These are phyloP conservation scores for Meiosimyza decipiens DNA, from an alignment of 2,888 invertebrate species.

Conservation along the genomic window DNA sequence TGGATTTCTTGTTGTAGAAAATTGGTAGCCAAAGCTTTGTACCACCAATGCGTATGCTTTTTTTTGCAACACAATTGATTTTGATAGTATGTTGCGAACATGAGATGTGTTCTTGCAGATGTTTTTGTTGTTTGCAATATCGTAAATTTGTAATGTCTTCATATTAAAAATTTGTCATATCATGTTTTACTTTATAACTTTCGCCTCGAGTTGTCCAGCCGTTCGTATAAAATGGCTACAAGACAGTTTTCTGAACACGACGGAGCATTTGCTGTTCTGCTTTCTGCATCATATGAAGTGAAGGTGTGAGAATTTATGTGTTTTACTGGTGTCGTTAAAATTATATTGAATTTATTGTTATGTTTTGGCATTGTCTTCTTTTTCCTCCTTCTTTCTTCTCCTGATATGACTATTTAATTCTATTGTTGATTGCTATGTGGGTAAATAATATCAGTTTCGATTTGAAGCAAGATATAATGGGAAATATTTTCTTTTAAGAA, in stretches of 20 bases:
- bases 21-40: slow-evolving; percentile 29
- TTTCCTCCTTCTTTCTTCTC: too few relatives aligned
- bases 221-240: neutral
- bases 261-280: neutral
- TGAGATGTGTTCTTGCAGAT: neutral
- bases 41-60: slow-evolving; percentile 8
- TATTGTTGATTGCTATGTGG: too few relatives aligned
- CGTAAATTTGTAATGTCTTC: slow-evolving; percentile 57
- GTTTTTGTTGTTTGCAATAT: slow-evolving; percentile 36
- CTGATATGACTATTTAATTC: too few relatives aligned
- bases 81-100: neutral
- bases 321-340: slow-evolving; percentile 44
- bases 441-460: too few relatives aligned
- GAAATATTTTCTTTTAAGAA: too few relatives aligned
- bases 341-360: slow-evolving; percentile 46
- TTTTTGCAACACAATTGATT: slow-evolving; percentile 26
- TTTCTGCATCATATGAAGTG: slow-evolving; percentile 10
- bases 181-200: slow-evolving; percentile 31
- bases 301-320: slow-evolving; percentile 46
- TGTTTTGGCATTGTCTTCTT: slow-evolving; percentile 4
- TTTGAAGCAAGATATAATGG: too few relatives aligned
- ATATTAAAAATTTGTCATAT: slow-evolving; percentile 57
- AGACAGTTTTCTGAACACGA: neutral
- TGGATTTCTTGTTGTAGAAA: neutral
- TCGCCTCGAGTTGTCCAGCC: neutral